Evolutionary conservation across 2,113 vertebrate genomes (phyloP).

Genomic region (Okapia johnstoni): DNA sequence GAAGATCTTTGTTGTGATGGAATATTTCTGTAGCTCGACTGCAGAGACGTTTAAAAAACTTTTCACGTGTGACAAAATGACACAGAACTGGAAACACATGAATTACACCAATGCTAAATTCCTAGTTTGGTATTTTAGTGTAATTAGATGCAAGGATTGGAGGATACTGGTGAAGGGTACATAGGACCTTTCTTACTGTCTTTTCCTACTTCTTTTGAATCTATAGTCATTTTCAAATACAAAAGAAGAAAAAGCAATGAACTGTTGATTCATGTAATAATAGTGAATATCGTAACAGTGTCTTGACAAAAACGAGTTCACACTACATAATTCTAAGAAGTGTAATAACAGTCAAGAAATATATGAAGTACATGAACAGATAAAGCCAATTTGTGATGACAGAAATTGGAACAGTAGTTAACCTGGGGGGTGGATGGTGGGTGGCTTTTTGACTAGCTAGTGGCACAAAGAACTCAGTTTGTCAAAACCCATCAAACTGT

Average conservation of each 20-base stretch:
- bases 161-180: neutral
- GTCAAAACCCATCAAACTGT: neutral
- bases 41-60: neutral
- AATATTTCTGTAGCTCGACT: neutral
- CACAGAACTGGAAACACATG: neutral
- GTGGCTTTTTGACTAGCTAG: neutral
- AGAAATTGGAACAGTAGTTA: neutral
- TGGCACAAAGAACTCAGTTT: neutral
- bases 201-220: neutral
- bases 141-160: neutral
- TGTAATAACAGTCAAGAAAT: neutral
- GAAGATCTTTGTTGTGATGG: neutral
- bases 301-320: neutral
- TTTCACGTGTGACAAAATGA: neutral
- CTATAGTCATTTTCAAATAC: neutral
- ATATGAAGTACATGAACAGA: neutral
- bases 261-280: neutral
- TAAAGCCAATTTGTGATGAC: neutral
- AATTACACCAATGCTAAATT: neutral
- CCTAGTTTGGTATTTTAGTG: neutral
- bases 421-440: neutral
- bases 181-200: neutral
- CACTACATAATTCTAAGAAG: neutral
- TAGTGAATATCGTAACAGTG: neutral
- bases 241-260: neutral